Base-by-base conservation (phyloP, 2,113 vertebrate species). In the Malurus cyaneus region DNA sequence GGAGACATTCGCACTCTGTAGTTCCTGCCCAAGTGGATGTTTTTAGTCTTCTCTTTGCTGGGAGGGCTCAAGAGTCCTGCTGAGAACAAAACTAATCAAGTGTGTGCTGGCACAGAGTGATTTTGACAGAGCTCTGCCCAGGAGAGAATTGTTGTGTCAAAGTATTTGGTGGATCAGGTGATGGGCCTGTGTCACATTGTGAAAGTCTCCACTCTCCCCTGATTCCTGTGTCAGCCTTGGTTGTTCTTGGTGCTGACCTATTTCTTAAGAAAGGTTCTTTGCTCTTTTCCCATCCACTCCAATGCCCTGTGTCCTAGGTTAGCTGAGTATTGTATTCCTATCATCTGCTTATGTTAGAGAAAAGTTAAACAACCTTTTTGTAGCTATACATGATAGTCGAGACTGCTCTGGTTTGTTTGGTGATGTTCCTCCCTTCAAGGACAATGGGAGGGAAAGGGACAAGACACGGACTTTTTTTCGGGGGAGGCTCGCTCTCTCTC, bases 141-240 rank as follows among this genome's bases (percentile, higher is more conserved):
- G 9, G 31, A 26, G 2, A 34, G 17, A 20, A 15, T 20, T 12
- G 2, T 9, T 44, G 4, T 44, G 24, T 57, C 18, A 1, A 21
- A 21, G 18, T 1, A 4, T 34, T 56, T 57, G 31, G 2, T 28
- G 9, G 8, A 44, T 9, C 2, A 21, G 13, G 13, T 16, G 18
- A n/a, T 9, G 13, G 24, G 5, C 4, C 12, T 44, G 53, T 26
- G 24, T 28, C 31, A 15, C 16, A 32, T 16, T 34, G 7, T 16
- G 24, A 28, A 34, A 6, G 10, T 56, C 12, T 2, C 15, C 3
- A 3, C 13, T 9, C 7, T 44, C 3, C 10, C 5, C 2, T 4
- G 0, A 34, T 73, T 73, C 4, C 31, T 4, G 1, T n/a, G 23
- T n/a, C 7, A n/a, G 4, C 1, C 1, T 73, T 28, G 12, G 10